Conservation (phyloP, 2,888 invertebrate species). For the Andrena marginata region DNA sequence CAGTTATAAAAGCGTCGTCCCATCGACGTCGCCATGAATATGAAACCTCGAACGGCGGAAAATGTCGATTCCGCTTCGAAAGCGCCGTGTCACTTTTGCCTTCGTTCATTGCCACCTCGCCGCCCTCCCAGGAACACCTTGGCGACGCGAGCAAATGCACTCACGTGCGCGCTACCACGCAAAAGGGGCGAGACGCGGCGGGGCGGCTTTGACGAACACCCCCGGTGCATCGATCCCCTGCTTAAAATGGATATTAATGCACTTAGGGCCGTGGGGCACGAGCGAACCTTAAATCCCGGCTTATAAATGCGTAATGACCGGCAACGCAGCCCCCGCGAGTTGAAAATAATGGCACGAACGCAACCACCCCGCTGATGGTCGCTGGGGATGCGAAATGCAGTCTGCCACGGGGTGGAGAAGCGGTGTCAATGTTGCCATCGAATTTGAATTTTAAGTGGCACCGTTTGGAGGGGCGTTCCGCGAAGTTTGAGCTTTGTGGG, state of each 20-base stretch:
- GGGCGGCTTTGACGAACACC: constrained; percentile 35
- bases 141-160: constrained; percentile 31
- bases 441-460: constrained; percentile 35
- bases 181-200: neutral
- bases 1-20: constrained; percentile 19
- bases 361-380: constrained; percentile 32
- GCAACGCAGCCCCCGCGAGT: constrained; percentile 62
- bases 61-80: constrained; percentile 14
- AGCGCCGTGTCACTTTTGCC: constrained; percentile 4
- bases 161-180: neutral
- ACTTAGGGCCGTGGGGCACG: constrained; percentile 69
- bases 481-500: neutral
- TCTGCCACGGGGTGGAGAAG: constrained; percentile 45
- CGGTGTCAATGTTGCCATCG: constrained; percentile 62
- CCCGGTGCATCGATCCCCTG: constrained; percentile 59
- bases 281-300: constrained; percentile 79
- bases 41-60: neutral
- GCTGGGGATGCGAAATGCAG: constrained; percentile 44
- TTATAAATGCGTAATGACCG: constrained; percentile 79
- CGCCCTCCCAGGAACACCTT: constrained; percentile 18
- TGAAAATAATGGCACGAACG: constrained; percentile 32
- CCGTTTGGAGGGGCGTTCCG: neutral
- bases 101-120: constrained; percentile 5
- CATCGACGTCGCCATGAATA: constrained; percentile 6
- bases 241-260: constrained; percentile 80